Base-by-base conservation (phyloP, 2,113 vertebrate genomes). In the Stegostoma tigrinum region DNA sequence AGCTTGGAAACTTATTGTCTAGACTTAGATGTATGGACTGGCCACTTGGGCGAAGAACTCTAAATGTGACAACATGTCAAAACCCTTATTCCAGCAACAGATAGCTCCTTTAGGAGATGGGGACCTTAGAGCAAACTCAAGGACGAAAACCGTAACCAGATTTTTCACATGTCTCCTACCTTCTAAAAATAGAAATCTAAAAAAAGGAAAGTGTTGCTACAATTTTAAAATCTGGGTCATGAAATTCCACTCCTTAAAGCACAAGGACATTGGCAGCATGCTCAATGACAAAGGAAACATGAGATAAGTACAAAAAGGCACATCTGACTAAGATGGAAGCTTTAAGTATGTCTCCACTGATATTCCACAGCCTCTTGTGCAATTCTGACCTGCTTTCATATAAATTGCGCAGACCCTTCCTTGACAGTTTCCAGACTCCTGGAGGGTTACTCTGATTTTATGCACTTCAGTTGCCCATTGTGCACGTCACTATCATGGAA, bases 181-280 rank as follows among this genome's bases (percentile, higher is more conserved):
- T 93, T 38, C 89, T 93, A 93, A 93, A 93, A 93, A 93, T 93
- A 93, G 87, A n/a, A 55, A 64, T 34, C 55, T 3, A 91, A 61
- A 90, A 64, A 64, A 90, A 61, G 55, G 55, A 64, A 64, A 64
- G 55, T 30, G 19, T n/a, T 91, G 30, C 87, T 14, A n/a, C 14
- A 91, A 55, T 30, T 30, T 14, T 30, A 30, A 55, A 91, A 55
- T 64, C 55, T 52, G 48, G 52, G 52, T 90, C 87, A 90, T 90
- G 52, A 90, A 90, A n/a, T 90, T 90, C 89, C 89, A 93, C 15
- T 66, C 34, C 61, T 66, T 34, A 19, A 64, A 38, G 19, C 61
- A 38, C 89, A 93, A 93, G 89, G 89, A 93, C 89, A 93, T 67
- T 93, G 61, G 34, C 61, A 93, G n/a, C 6, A 0, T 23, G 66